Evolutionary conservation across 2,797 vertebrate species (phyloP).

Genomic region (Fistularia tabacaria): DNA sequence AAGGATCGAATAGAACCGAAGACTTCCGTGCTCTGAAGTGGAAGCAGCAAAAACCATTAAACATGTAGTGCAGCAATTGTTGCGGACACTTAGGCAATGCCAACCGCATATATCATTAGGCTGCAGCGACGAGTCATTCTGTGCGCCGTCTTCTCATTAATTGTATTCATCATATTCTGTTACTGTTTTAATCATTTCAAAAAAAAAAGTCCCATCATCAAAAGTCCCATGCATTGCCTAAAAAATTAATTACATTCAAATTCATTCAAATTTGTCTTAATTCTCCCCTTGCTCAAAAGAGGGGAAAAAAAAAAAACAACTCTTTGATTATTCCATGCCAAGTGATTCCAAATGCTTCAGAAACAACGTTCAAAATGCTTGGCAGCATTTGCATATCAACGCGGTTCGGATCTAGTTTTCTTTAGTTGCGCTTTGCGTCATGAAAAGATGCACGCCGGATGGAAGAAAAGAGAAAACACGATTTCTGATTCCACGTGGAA

Average conservation of each 20-base stretch:
- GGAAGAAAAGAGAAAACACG: too few relatives aligned
- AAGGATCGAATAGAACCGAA: too few relatives aligned
- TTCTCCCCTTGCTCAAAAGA: slow-evolving; percentile 42
- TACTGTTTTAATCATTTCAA: slow-evolving; percentile 56
- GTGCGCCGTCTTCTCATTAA: slow-evolving; percentile 33
- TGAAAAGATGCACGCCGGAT: too few relatives aligned
- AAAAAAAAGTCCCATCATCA: slow-evolving; percentile 28
- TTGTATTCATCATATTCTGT: slow-evolving; percentile 46
- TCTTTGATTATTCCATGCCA: slow-evolving; percentile 40
- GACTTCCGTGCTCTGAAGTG: too few relatives aligned
- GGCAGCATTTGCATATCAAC: slow-evolving; percentile 51
- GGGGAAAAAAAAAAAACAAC: slow-evolving; percentile 33
- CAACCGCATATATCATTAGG: too few relatives aligned
- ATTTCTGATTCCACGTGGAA: too few relatives aligned
- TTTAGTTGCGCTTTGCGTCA: too few relatives aligned
- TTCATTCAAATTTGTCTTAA: slow-evolving; percentile 69
- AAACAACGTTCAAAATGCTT: slow-evolving; percentile 45
- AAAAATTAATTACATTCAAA: slow-evolving; percentile 66
- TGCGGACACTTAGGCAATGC: too few relatives aligned
- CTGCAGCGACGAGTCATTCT: too few relatives aligned
- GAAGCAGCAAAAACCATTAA: too few relatives aligned
- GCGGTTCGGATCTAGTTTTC: not conserved
- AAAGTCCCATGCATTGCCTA: slow-evolving; percentile 60
- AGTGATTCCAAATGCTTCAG: slow-evolving; percentile 44
- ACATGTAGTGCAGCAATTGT: too few relatives aligned